A percentile compares a stretch with the other conserved stretches of the same genome.
phyloP scores from a whole-genome alignment of 2,797 vertebrate genomes.

The Eospalax fontanierii region DNA sequence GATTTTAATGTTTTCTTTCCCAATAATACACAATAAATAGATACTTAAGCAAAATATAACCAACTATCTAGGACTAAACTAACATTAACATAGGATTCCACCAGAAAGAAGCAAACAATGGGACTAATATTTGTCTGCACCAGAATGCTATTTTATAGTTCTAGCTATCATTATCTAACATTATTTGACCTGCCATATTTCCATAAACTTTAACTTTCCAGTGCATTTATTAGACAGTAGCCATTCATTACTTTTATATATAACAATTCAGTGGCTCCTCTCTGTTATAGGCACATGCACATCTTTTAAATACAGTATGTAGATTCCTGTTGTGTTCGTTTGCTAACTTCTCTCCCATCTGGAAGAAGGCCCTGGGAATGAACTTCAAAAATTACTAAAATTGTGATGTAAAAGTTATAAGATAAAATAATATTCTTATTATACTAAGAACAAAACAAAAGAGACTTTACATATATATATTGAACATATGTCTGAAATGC shows the following conservation, averaged over 20 bases:
- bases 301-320: neutral
- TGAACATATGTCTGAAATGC: neutral
- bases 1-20: neutral
- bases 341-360: neutral
- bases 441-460: neutral
- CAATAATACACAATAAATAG: neutral
- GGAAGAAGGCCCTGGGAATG: neutral
- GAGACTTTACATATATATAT: neutral
- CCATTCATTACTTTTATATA: neutral
- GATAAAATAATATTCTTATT: slow-evolving; percentile 5
- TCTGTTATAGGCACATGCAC: neutral
- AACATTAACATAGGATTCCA: neutral
- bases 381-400: slow-evolving; percentile 18
- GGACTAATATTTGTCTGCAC: neutral
- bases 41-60: slow-evolving; percentile 23
- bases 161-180: neutral
- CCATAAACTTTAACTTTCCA: neutral
- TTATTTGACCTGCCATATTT: neutral
- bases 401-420: neutral
- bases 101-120: neutral
- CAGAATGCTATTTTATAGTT: neutral
- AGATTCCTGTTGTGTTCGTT: neutral
- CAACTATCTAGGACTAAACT: neutral
- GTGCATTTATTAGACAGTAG: neutral
- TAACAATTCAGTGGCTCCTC: neutral